phyloP scores from a whole-genome alignment of 2,113 vertebrate genomes.

The Microcebus murinus region DNA sequence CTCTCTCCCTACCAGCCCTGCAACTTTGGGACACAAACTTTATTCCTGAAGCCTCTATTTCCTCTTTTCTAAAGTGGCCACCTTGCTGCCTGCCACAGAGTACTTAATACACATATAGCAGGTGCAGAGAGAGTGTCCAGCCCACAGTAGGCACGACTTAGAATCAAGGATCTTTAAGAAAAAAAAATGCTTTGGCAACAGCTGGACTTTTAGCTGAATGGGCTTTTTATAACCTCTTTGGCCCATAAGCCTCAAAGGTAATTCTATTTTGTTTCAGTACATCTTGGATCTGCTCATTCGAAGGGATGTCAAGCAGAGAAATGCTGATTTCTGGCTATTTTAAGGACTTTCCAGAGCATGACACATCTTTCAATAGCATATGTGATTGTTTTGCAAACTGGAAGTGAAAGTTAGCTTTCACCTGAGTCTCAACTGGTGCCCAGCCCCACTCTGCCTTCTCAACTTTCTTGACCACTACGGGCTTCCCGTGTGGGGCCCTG shows the following conservation, averaged over 20 bases:
- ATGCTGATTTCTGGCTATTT: neutral
- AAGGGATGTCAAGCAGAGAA: neutral
- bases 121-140: neutral
- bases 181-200: neutral
- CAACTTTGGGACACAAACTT: neutral
- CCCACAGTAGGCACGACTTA: fast-evolving
- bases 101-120: neutral
- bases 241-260: neutral
- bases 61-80: neutral
- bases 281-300: neutral
- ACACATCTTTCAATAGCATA: neutral
- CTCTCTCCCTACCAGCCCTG: neutral
- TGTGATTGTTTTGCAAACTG: neutral
- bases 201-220: neutral
- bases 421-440: neutral
- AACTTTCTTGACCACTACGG: fast-evolving
- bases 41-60: neutral
- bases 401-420: neutral
- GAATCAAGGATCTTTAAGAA: neutral
- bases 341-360: neutral
- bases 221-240: neutral
- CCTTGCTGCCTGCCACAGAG: neutral
- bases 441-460: neutral
- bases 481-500: neutral
- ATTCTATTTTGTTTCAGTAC: neutral